Evolutionary conservation across 30 jellyfish, hydroid and myxozoan species (phyloP).

Genomic region (Turritopsis dohrnii): DNA sequence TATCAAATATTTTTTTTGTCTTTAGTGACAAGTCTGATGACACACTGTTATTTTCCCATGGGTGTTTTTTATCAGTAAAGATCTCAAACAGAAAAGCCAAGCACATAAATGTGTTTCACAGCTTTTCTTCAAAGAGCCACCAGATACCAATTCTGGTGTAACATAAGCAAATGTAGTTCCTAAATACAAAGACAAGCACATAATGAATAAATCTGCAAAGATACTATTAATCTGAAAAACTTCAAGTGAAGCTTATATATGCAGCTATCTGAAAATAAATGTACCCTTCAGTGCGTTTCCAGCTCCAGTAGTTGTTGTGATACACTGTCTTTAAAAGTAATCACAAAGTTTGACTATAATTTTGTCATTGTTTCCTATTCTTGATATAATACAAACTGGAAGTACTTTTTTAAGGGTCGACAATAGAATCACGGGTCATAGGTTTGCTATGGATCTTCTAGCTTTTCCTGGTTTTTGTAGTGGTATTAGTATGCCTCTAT

Average conservation of each 20-base stretch:
- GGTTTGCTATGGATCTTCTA: no score
- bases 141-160: background rate
- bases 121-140: background rate
- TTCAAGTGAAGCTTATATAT: no score
- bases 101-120: background rate
- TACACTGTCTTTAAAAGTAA: constrained; percentile 1
- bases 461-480: no score
- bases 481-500: no score
- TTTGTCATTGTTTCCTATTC: background rate
- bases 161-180: constrained; percentile 4
- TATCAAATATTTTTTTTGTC: background rate
- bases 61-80: constrained; percentile 1
- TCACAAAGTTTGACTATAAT: background rate
- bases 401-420: no score
- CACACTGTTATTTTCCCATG: constrained; percentile 8
- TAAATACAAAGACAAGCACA: no score
- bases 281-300: background rate
- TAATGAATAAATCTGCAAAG: no score
- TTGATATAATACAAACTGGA: no score
- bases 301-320: background rate
- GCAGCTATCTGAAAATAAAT: no score
- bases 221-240: no score
- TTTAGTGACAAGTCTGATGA: background rate
- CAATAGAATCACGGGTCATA: no score
- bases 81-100: constrained; percentile 1